Conservation (phyloP, 2,797 vertebrate genomes). For the Lepilemur septentrionalis region DNA sequence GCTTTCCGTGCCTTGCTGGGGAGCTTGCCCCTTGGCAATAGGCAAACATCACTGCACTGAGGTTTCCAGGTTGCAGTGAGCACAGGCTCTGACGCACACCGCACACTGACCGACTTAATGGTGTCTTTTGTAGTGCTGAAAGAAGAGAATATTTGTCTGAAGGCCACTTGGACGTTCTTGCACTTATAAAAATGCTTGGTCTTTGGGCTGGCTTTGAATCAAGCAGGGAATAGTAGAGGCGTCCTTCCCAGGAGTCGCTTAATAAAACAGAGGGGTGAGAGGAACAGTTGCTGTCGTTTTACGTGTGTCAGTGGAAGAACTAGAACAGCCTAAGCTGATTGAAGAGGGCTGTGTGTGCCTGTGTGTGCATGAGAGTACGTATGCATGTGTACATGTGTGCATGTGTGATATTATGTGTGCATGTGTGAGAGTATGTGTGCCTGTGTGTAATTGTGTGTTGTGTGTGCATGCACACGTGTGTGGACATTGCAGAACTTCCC, state of each 20-base stretch:
- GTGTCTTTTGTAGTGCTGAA: neutral
- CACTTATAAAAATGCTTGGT: neutral
- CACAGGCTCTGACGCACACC: too few relatives aligned
- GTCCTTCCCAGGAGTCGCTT: neutral
- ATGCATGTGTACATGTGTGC: fast-evolving
- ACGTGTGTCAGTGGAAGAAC: neutral
- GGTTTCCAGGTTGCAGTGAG: neutral
- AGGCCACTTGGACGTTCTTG: neutral
- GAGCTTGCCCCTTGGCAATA: neutral
- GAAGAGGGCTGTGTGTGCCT: too few relatives aligned
- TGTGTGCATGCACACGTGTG: too few relatives aligned
- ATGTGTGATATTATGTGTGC: too few relatives aligned
- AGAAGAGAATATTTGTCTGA: neutral
- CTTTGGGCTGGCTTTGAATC: neutral
- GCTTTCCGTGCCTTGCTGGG: neutral
- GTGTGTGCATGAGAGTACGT: neutral
- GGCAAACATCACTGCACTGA: fast-evolving
- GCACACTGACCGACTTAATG: neutral
- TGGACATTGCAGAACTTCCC: neutral
- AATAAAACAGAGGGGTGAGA: neutral
- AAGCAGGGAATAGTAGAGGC: neutral
- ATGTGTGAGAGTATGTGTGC: neutral
- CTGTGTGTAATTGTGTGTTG: too few relatives aligned
- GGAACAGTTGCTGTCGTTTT: neutral
- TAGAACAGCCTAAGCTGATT: neutral